Evolutionary conservation across 2,888 invertebrate species (phyloP).

Genomic region (Plusia festucae): DNA sequence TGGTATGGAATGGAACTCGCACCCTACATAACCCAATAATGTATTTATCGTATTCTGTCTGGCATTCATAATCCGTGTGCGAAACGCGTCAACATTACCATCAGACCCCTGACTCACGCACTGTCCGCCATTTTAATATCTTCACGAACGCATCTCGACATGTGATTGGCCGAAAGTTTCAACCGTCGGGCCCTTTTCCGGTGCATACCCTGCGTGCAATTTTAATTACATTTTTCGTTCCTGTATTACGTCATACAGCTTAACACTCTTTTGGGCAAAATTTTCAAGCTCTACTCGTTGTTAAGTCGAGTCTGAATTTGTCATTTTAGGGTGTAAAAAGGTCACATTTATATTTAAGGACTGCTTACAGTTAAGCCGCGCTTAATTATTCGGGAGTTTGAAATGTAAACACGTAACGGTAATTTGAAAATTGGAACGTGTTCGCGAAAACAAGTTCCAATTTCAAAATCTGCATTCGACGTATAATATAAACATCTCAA

Average conservation of each 20-base stretch:
- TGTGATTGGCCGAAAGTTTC: slow-evolving; percentile 73
- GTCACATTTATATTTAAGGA: not conserved
- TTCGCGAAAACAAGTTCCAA: too few relatives aligned
- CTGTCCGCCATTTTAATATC: slow-evolving; percentile 70
- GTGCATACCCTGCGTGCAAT: slow-evolving; percentile 62
- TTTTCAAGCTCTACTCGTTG: too few relatives aligned
- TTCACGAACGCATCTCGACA: slow-evolving; percentile 58
- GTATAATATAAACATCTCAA: too few relatives aligned
- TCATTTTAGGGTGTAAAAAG: too few relatives aligned
- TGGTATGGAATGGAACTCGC: too few relatives aligned
- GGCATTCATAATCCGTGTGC: slow-evolving; percentile 37
- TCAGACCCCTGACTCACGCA: slow-evolving; percentile 65
- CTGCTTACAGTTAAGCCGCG: too few relatives aligned
- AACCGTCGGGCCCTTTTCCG: slow-evolving; percentile 84
- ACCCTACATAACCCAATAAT: not conserved
- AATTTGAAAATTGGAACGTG: not conserved
- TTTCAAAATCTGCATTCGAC: too few relatives aligned
- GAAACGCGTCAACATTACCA: slow-evolving; percentile 36
- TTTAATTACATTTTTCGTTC: slow-evolving; percentile 29
- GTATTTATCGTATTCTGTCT: slow-evolving; percentile 18
- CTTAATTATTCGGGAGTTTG: too few relatives aligned
- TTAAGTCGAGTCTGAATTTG: too few relatives aligned
- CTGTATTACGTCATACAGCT: slow-evolving; percentile 23
- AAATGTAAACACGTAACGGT: not conserved
- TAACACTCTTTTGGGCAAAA: not conserved